Evolutionary conservation across 2,888 invertebrate species (phyloP).

Genomic region (Synanthedon formicaeformis): DNA sequence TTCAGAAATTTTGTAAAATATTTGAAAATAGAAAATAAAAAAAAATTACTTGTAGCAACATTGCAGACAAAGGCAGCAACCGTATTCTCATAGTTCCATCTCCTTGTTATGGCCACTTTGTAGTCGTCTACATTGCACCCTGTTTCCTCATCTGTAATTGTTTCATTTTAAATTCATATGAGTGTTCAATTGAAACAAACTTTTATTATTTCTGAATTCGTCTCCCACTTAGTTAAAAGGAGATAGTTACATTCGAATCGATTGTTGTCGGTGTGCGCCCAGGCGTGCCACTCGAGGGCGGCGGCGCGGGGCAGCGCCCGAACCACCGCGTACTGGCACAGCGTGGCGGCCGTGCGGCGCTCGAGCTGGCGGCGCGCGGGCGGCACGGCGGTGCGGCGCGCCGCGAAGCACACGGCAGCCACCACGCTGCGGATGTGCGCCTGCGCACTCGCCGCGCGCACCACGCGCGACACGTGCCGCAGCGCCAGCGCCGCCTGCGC

Average conservation of each 20-base stretch:
- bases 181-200: neutral
- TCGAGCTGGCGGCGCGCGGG: constrained; percentile 86
- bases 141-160: constrained; percentile 83
- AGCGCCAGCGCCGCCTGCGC: constrained; percentile 86
- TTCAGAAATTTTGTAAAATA: too few species aligned
- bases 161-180: constrained; percentile 1
- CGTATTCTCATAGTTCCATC: constrained; percentile 91
- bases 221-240: neutral
- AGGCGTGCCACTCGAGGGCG: constrained; percentile 92
- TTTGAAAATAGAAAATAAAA: too few species aligned
- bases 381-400: constrained; percentile 74
- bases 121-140: constrained; percentile 87
- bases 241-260: constrained; percentile 82
- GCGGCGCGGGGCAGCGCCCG: constrained; percentile 83
- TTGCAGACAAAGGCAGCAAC: constrained; percentile 88
- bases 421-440: constrained; percentile 86
- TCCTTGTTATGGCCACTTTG: constrained; percentile 84
- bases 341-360: constrained; percentile 85
- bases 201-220: neutral
- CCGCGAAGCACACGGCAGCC: constrained; percentile 57
- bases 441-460: constrained; percentile 83
- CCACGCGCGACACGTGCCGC: constrained; percentile 84
- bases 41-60: constrained; percentile 75
- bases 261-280: constrained; percentile 90
- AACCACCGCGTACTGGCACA: constrained; percentile 89